Percentiles rank a stretch among this genome's conserved stretches.
phyloP scores from a whole-genome alignment of 2,113 vertebrate genomes.

The Spermophilus dauricus region DNA sequence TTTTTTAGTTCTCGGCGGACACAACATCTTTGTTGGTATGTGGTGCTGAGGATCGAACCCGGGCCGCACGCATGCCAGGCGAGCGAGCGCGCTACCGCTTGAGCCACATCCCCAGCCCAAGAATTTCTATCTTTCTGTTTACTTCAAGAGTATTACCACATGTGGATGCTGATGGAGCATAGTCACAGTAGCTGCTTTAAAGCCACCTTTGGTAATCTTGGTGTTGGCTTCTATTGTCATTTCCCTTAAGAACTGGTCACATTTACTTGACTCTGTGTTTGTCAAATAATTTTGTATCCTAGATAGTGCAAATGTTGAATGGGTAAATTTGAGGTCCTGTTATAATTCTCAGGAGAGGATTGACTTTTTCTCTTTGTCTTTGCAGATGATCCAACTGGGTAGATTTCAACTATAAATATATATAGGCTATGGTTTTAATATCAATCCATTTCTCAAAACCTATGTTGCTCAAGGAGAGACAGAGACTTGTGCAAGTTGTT shows the following conservation, averaged over 20 bases:
- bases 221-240: neutral
- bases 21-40: too few species aligned
- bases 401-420: neutral
- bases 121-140: neutral
- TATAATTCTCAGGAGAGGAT: neutral
- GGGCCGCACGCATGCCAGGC: too few species aligned
- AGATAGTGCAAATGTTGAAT: neutral
- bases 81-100: too few species aligned
- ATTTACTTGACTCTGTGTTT: neutral
- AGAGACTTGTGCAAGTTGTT: neutral
- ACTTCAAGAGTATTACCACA: neutral
- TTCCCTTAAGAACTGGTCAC: neutral
- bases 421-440: neutral
- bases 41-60: too few species aligned
- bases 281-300: neutral
- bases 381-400: neutral
- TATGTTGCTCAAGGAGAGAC: neutral
- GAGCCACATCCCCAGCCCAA: too few species aligned
- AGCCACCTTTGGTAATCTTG: neutral
- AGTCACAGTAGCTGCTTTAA: neutral
- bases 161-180: neutral
- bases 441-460: neutral
- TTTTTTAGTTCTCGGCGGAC: too few species aligned
- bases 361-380: neutral
- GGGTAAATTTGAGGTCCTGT: neutral